These are phyloP conservation scores for Elanoides forficatus DNA, from an alignment of 2,113 vertebrate species.

Conservation along the genomic window DNA sequence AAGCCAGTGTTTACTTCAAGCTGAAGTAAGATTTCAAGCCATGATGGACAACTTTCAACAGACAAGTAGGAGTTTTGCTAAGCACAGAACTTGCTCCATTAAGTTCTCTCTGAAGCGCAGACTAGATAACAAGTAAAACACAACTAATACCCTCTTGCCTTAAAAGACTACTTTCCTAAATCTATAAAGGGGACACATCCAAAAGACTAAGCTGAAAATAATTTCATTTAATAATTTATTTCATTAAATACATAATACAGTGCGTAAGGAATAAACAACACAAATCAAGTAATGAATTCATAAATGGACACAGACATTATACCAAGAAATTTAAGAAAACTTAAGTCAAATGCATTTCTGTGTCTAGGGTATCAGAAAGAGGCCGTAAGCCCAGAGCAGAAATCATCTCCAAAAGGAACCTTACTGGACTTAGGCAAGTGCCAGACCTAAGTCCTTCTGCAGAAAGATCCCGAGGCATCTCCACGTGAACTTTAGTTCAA, in stretches of 20 bases:
- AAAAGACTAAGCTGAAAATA: neutral
- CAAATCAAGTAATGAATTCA: neutral
- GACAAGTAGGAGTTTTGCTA: neutral
- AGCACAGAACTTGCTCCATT: neutral
- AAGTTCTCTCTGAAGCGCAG: neutral
- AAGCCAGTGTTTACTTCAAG: neutral
- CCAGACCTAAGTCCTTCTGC: neutral
- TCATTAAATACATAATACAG: neutral
- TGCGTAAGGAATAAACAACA: neutral
- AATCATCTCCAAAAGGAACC: neutral
- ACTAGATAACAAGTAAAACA: neutral
- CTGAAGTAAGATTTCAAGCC: neutral
- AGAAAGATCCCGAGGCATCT: accelerated
- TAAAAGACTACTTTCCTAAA: neutral
- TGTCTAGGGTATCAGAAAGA: neutral
- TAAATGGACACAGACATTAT: neutral
- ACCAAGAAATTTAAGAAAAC: neutral
- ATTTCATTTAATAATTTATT: neutral
- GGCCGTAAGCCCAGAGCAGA: neutral
- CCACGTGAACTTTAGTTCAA: accelerated
- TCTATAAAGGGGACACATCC: neutral
- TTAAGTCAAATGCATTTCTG: neutral
- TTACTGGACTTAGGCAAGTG: neutral
- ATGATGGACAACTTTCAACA: neutral
- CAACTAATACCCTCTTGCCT: neutral